Percentiles rank a stretch among this genome's conserved stretches.
phyloP scores from a whole-genome alignment of 2,113 vertebrate species.

The Porphyrio hochstetteri region DNA sequence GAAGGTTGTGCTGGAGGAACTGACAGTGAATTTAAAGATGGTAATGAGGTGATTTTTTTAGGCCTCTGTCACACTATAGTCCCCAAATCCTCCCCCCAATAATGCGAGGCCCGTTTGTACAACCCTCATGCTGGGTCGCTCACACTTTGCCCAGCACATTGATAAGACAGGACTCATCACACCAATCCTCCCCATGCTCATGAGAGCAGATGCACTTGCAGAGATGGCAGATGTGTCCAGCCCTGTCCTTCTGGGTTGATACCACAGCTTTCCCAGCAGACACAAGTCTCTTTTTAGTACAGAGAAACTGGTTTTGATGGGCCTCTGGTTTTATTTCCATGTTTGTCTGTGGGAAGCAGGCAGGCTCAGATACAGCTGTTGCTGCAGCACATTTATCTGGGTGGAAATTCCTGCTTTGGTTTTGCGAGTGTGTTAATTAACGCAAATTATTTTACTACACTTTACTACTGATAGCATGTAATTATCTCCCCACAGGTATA shows the following conservation, averaged over 20 bases:
- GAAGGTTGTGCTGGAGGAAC: neutral
- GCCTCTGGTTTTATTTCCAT: neutral
- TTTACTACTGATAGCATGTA: conserved; percentile 59
- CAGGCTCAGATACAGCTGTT: neutral
- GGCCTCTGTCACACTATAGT: neutral
- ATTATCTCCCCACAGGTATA: conserved; percentile 66
- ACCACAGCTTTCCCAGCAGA: neutral
- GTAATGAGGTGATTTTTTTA: neutral
- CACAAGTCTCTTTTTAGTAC: neutral
- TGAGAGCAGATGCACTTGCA: neutral
- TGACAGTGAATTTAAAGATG: neutral
- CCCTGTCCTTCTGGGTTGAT: neutral
- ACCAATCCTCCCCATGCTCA: neutral
- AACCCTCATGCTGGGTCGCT: neutral
- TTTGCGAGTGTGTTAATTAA: conserved; percentile 60
- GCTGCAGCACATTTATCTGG: neutral
- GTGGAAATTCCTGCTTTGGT: conserved; percentile 31
- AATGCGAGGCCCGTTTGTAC: neutral
- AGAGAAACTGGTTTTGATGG: neutral
- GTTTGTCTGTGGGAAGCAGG: neutral
- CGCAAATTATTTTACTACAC: conserved; percentile 48
- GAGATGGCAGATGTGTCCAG: neutral
- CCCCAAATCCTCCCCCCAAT: neutral
- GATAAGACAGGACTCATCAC: neutral
- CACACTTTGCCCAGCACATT: neutral